Conservation (phyloP, 2,888 invertebrate genomes). For the Tenthredo scrophulariae region DNA sequence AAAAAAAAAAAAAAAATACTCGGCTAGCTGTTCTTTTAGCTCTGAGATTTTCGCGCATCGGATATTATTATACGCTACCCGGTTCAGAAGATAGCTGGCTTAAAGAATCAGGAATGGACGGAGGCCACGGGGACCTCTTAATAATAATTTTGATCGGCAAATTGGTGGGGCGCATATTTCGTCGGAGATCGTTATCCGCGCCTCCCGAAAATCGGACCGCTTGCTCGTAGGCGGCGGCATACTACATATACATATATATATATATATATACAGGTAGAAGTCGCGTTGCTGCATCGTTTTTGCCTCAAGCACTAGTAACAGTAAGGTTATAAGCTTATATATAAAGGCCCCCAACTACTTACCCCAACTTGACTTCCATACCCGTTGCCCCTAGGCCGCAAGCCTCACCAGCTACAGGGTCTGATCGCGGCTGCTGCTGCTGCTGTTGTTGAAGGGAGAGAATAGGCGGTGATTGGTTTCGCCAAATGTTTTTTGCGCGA, state of each 20-base stretch:
- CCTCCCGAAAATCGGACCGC: conserved; percentile 67
- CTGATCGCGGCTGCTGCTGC: conserved; percentile 21
- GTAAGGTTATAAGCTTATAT: conserved; percentile 21
- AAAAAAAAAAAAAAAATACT: background rate
- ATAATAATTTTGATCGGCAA: conserved; percentile 77
- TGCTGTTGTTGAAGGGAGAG: background rate
- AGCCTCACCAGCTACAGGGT: conserved; percentile 13
- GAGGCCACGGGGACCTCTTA: conserved; percentile 71
- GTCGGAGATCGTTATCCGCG: conserved; percentile 73
- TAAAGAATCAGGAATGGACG: conserved; percentile 12
- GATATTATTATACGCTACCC: conserved; percentile 61
- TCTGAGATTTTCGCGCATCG: conserved; percentile 68
- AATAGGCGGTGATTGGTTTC: background rate
- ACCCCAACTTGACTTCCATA: conserved; percentile 37
- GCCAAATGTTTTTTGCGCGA: background rate
- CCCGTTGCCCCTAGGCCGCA: conserved; percentile 16
- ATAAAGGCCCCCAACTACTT: conserved; percentile 48
- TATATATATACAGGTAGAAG: background rate
- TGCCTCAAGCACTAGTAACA: conserved; percentile 9
- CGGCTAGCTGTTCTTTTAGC: background rate
- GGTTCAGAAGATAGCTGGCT: conserved; percentile 1
- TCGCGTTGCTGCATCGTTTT: conserved; percentile 14
- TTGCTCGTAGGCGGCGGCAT: conserved; percentile 26
- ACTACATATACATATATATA: too few species aligned
- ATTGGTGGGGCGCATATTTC: conserved; percentile 76